Conservation (phyloP, 1,140 invertebrate genomes). For the Spodoptera frugiperda region DNA sequence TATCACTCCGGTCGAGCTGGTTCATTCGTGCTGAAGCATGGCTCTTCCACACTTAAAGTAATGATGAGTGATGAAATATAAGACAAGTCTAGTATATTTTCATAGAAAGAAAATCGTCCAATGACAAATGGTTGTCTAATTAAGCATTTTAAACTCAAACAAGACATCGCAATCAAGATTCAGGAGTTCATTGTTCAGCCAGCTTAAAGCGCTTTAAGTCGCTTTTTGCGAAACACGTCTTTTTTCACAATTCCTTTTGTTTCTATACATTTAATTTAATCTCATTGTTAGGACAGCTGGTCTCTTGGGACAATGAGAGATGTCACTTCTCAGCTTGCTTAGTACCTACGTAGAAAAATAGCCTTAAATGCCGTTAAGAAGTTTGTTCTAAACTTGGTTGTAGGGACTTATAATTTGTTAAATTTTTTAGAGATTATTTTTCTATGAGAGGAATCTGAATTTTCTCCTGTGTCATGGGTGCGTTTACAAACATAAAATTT, state of each 20-base stretch:
- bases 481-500: no score
- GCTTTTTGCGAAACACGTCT: conserved; percentile 37
- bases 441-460: no score
- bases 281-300: conserved; percentile 66
- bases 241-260: conserved; percentile 47
- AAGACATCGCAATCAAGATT: conserved; percentile 39
- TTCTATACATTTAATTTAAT: conserved; percentile 67
- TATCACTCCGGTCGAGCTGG: no score
- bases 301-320: conserved; percentile 52
- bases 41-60: no score
- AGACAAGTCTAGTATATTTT: no score
- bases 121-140: background rate
- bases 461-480: no score
- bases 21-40: no score
- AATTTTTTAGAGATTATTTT: background rate
- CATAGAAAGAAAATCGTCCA: background rate
- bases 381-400: conserved; percentile 5
- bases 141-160: conserved; percentile 24
- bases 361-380: conserved; percentile 10
- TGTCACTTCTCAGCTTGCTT: conserved; percentile 42
- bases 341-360: conserved; percentile 18
- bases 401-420: background rate
- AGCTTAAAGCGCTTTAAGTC: conserved; percentile 18
- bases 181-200: conserved; percentile 22
- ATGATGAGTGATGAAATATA: no score